These are phyloP conservation scores for Netelia inedita DNA, from an alignment of 2,888 invertebrate genomes.

Conservation along the genomic window DNA sequence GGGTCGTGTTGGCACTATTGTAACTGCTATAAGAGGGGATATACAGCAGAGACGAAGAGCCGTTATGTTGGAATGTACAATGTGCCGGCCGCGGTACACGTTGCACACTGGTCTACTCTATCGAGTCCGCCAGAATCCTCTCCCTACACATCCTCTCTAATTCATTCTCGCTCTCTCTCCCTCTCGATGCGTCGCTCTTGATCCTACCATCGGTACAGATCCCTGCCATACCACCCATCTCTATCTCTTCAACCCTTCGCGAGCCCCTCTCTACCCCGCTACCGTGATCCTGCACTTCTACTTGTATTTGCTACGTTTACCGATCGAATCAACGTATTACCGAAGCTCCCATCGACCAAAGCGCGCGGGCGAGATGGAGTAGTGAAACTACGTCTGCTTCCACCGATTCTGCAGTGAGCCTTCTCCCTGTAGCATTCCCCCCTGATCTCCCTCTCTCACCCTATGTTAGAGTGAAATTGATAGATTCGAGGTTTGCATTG, in stretches of 20 bases:
- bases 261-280: neutral
- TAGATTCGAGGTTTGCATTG: constrained; percentile 81
- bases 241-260: constrained; percentile 34
- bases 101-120: constrained; percentile 63
- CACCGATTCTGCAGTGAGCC: constrained; percentile 66
- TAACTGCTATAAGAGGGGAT: constrained; percentile 27
- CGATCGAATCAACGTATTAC: constrained; percentile 82
- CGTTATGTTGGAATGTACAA: constrained; percentile 72
- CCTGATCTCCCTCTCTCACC: constrained; percentile 26
- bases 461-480: constrained; percentile 80
- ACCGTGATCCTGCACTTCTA: constrained; percentile 68
- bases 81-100: constrained; percentile 66
- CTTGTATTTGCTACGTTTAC: constrained; percentile 78
- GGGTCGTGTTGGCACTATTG: neutral
- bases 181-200: constrained; percentile 8
- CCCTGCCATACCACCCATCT: constrained; percentile 18
- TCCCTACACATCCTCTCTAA: neutral
- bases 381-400: constrained; percentile 31
- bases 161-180: constrained; percentile 23
- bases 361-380: constrained; percentile 13
- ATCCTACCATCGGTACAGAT: constrained; percentile 16
- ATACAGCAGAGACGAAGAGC: constrained; percentile 56
- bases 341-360: constrained; percentile 70
- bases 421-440: constrained; percentile 57
- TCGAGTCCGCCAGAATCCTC: constrained; percentile 27